A percentile compares a stretch with the other conserved stretches of the same genome.
Conservation (phyloP, 1,140 invertebrate genomes). For the Kradibia gibbosae region DNA sequence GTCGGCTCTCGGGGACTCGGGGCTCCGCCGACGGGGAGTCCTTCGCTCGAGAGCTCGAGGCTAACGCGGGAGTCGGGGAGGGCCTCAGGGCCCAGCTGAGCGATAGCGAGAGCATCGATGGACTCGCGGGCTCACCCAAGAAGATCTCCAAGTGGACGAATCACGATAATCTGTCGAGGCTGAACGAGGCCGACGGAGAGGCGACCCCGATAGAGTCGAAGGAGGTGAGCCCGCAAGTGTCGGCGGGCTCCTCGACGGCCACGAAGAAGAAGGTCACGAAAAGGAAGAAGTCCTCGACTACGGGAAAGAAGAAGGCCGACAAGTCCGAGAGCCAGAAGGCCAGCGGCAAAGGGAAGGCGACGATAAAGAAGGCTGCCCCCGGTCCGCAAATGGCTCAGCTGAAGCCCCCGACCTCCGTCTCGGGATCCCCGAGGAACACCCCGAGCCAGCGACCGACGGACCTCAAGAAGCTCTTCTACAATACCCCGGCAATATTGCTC, state of each 20-base stretch:
- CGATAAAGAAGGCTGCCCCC: slow-evolving; percentile 48
- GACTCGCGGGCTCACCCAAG: slow-evolving; percentile 41
- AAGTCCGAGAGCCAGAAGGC: slow-evolving; percentile 53
- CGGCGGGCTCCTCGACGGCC: slow-evolving; percentile 54
- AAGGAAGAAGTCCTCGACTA: slow-evolving; percentile 59
- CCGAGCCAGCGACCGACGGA: slow-evolving; percentile 64
- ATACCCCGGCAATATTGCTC: slow-evolving; percentile 65
- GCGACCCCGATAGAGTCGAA: slow-evolving; percentile 54
- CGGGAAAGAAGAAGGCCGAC: slow-evolving; percentile 56
- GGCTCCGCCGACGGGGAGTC: background rate
- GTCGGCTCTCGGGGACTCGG: background rate
- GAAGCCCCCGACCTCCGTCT: slow-evolving; percentile 45
- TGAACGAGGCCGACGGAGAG: slow-evolving; percentile 51
- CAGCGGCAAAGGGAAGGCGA: slow-evolving; percentile 33
- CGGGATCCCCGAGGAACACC: slow-evolving; percentile 50
- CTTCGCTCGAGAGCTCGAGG: too few relatives aligned
- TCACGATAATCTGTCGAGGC: slow-evolving; percentile 60
- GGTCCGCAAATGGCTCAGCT: slow-evolving; percentile 21
- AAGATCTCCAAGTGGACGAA: slow-evolving; percentile 68
- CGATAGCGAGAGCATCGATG: slow-evolving; percentile 60
- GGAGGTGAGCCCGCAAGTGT: slow-evolving; percentile 53
- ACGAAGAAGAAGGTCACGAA: slow-evolving; percentile 60
- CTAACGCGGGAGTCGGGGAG: background rate
- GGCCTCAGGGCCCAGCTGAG: background rate
- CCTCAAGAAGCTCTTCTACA: slow-evolving; percentile 69